Evolutionary conservation across 2,888 invertebrate species (phyloP).

Genomic region (Branchellion lobata): DNA sequence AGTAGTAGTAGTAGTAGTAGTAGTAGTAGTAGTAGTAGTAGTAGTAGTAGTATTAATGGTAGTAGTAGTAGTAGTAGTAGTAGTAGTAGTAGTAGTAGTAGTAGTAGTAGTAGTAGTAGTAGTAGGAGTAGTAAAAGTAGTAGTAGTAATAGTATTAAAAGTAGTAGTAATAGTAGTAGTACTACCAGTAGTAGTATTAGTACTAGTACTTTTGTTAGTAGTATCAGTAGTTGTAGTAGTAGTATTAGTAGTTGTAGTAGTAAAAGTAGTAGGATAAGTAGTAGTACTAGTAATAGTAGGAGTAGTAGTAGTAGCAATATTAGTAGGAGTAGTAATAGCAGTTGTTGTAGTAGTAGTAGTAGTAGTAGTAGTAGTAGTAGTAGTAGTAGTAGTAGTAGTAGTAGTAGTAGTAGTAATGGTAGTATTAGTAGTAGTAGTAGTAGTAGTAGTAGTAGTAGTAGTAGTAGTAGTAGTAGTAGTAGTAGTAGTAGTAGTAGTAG

Average conservation of each 20-base stretch:
- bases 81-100: neutral
- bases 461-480: conserved; percentile 27
- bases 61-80: neutral
- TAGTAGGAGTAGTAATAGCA: too few relatives aligned
- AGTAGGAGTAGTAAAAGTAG: neutral
- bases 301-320: too few relatives aligned
- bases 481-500: conserved; percentile 40
- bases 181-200: neutral
- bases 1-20: neutral
- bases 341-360: too few relatives aligned
- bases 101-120: neutral
- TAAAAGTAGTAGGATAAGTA: too few relatives aligned
- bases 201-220: neutral
- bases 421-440: conserved; percentile 17
- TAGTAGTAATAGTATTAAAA: neutral
- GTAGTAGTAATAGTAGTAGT: neutral
- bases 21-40: neutral
- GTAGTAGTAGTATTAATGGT: neutral
- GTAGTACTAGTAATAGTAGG: too few relatives aligned
- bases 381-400: too few relatives aligned
- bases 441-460: conserved; percentile 27
- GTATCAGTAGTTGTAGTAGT: too few relatives aligned
- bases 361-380: neutral
- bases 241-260: too few relatives aligned
- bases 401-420: too few relatives aligned